These are phyloP conservation scores for Brachylomia viminalis DNA, from an alignment of 2,888 invertebrate genomes.

Conservation along the genomic window DNA sequence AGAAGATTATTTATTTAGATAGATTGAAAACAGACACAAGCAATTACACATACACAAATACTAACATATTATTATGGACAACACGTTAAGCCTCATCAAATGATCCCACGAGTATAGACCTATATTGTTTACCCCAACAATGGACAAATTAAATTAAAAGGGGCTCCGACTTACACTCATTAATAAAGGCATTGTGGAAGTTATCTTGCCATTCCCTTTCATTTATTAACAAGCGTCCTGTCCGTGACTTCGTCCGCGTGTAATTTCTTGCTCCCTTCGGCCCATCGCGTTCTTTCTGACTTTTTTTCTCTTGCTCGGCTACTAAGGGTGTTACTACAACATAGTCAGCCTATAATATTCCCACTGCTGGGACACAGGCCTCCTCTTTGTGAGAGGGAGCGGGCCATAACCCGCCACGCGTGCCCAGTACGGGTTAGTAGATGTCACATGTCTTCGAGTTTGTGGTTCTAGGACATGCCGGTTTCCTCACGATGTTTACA, in stretches of 20 bases:
- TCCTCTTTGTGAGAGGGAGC: too few species aligned
- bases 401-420: too few species aligned
- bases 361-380: too few species aligned
- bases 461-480: too few species aligned
- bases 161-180: slow-evolving; percentile 31
- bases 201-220: slow-evolving; percentile 19
- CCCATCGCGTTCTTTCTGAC: neutral
- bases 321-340: too few species aligned
- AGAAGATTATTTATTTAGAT: neutral
- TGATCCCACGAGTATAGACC: slow-evolving; percentile 31
- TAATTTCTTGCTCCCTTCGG: neutral
- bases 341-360: neutral
- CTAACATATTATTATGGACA: slow-evolving; percentile 27
- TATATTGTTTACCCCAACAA: slow-evolving; percentile 49
- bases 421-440: too few species aligned
- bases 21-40: neutral
- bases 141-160: slow-evolving; percentile 60
- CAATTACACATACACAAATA: slow-evolving; percentile 3
- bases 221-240: neutral
- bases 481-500: too few species aligned
- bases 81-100: slow-evolving; percentile 34
- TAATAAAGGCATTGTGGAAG: slow-evolving; percentile 35
- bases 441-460: too few species aligned
- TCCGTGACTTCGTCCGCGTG: too few species aligned
- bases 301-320: neutral